A percentile compares a stretch with the other conserved stretches of the same genome.
Evolutionary conservation across 2,113 vertebrate species (phyloP).

Genomic region (Phyllostomus discolor): DNA sequence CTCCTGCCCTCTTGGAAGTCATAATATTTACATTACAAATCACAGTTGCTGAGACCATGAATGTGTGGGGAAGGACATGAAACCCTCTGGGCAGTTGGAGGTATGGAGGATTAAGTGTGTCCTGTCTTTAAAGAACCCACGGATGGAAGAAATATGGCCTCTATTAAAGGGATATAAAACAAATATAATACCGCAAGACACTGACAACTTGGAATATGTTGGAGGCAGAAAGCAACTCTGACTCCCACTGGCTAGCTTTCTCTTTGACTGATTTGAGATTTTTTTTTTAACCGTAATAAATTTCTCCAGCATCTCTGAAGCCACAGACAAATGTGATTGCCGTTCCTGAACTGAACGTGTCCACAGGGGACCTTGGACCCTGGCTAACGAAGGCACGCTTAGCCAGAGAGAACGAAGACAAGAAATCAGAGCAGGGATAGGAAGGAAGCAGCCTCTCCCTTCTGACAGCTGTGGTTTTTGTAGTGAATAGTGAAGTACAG

Average conservation of each 20-base stretch:
- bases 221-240: neutral
- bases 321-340: neutral
- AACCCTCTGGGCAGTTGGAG: neutral
- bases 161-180: neutral
- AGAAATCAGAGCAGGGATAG: neutral
- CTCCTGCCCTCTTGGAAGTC: neutral
- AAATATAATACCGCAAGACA: neutral
- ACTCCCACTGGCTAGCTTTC: neutral
- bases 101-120: neutral
- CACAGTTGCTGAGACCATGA: neutral
- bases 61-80: neutral
- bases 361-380: neutral
- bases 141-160: neutral
- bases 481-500: neutral
- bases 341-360: neutral
- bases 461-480: neutral
- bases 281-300: neutral
- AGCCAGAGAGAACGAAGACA: neutral
- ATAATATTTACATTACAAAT: neutral
- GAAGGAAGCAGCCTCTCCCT: neutral
- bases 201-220: neutral
- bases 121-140: neutral
- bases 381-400: neutral
- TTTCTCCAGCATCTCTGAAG: slow-evolving; percentile 27
- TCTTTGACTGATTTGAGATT: neutral